Conservation (phyloP, 2,113 vertebrate species). For the Arothron firmamentum region DNA sequence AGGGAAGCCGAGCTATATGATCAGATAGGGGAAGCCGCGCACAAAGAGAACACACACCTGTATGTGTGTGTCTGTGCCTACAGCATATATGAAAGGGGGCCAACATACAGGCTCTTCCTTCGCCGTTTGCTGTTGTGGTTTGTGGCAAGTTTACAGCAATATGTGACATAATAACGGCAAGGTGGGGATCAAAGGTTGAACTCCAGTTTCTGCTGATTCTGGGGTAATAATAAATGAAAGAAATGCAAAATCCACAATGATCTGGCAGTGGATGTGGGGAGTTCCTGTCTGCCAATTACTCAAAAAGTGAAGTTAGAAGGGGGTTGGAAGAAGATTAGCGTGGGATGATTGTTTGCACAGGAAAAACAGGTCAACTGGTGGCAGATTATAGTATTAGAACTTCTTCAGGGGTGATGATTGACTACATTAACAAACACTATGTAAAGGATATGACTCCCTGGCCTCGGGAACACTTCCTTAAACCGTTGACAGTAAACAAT, state of each 20-base stretch:
- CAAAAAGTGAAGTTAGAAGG: background rate
- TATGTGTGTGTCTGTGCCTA: constrained; percentile 12
- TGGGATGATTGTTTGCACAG: background rate
- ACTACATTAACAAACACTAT: background rate
- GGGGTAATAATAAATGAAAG: background rate
- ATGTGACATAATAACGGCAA: constrained; percentile 33
- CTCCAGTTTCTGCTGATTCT: background rate
- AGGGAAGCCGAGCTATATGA: constrained; percentile 32
- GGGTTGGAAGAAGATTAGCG: background rate
- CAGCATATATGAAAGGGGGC: constrained; percentile 30
- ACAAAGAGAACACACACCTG: constrained; percentile 2
- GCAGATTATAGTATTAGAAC: background rate
- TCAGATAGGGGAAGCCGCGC: constrained; percentile 48
- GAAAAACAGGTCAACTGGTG: background rate
- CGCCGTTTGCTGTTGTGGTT: constrained; percentile 41
- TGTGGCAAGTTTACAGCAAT: constrained; percentile 40
- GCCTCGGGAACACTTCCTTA: background rate
- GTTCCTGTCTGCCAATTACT: background rate
- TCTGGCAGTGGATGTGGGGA: background rate
- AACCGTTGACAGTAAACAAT: background rate
- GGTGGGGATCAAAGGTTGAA: constrained; percentile 22
- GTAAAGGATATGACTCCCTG: background rate
- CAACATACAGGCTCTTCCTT: constrained; percentile 37
- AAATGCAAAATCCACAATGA: constrained; percentile 8
- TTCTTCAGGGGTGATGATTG: background rate